Percentiles rank a stretch among this genome's conserved stretches.
These are phyloP conservation scores for Jacana jacana DNA, from an alignment of 2,113 vertebrate genomes.

Conservation along the genomic window DNA sequence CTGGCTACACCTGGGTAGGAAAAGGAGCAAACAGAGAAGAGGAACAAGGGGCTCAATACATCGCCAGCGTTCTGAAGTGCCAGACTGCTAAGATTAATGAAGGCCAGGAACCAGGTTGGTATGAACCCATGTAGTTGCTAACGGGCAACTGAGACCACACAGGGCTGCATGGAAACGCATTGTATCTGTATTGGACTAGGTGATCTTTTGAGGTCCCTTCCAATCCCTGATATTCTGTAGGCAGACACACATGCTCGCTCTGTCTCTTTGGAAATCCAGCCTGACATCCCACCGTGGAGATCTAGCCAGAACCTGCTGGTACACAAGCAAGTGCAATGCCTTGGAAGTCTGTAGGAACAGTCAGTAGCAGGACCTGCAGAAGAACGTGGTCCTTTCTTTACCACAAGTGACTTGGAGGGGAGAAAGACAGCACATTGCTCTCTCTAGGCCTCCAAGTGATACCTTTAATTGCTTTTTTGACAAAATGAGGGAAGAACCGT, in stretches of 20 bases:
- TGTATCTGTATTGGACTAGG: too few relatives aligned
- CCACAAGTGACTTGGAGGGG: not conserved
- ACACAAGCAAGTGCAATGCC: not conserved
- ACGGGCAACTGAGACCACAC: not conserved
- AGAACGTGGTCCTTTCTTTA: not conserved
- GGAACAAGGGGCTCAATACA: constrained; percentile 78
- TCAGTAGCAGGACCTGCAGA: not conserved
- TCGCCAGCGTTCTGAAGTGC: constrained; percentile 78
- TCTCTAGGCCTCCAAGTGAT: not conserved
- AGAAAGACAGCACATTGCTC: not conserved
- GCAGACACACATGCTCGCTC: not conserved
- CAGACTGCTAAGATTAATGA: constrained; percentile 72
- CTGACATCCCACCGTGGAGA: not conserved
- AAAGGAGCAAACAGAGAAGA: constrained; percentile 87
- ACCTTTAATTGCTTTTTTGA: not conserved
- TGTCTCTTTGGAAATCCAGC: not conserved
- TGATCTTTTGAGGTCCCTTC: too few relatives aligned
- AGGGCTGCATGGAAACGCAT: not conserved
- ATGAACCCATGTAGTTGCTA: not conserved
- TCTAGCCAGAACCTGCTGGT: not conserved
- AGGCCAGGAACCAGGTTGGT: constrained; percentile 83
- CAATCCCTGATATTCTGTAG: too few relatives aligned
- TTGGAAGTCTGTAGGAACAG: not conserved
- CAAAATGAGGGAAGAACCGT: not conserved
- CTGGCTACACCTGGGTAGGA: constrained; percentile 84